These are phyloP conservation scores for Pogonognathellus flavescens DNA, from an alignment of 1,140 invertebrate species.

Conservation along the genomic window DNA sequence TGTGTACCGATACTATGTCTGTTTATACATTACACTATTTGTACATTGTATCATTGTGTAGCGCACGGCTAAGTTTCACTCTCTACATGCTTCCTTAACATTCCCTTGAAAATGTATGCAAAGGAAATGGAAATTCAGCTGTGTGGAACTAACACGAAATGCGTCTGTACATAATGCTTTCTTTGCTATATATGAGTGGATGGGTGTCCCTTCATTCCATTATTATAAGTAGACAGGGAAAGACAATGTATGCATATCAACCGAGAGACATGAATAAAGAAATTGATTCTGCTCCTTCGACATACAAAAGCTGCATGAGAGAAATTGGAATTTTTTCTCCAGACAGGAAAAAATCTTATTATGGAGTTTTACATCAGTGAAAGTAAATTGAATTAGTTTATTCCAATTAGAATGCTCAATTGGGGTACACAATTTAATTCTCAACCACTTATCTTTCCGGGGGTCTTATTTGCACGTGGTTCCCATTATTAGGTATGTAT, in stretches of 20 bases:
- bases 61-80: conserved; percentile 23
- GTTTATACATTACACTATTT: not conserved
- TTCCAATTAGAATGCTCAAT: not conserved
- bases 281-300: not conserved
- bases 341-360: too few species aligned
- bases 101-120: conserved; percentile 30
- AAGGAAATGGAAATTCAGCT: conserved; percentile 50
- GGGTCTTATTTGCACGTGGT: too few species aligned
- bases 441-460: too few species aligned
- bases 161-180: not conserved
- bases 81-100: conserved; percentile 9
- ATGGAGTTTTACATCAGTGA: too few species aligned
- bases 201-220: conserved; percentile 16
- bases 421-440: too few species aligned
- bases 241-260: conserved; percentile 23
- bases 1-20: not conserved
- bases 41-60: conserved; percentile 15
- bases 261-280: conserved; percentile 4
- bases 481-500: too few species aligned
- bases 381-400: conserved; percentile 1
- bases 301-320: not conserved
- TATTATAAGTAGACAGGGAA: conserved; percentile 30
- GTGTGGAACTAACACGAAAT: conserved; percentile 50
- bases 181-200: not conserved
- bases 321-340: too few species aligned